A percentile compares a stretch with the other conserved stretches of the same genome.
These are phyloP conservation scores for Phrynocephalus guinanensis DNA, from an alignment of 2,797 vertebrate species.

Conservation along the genomic window DNA sequence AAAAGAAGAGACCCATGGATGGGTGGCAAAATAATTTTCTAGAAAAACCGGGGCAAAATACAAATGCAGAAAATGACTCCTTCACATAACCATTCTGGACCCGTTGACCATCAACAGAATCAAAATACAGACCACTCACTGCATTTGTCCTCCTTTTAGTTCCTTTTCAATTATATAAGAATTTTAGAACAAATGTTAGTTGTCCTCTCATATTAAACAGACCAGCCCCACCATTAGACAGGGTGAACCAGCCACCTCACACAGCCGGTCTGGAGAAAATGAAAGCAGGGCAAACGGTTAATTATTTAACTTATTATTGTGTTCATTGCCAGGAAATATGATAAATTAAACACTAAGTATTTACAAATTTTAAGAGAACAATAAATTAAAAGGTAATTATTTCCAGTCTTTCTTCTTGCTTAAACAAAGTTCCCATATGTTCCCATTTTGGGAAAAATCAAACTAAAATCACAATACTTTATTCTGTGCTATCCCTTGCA, in stretches of 20 bases:
- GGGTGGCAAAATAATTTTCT: background rate
- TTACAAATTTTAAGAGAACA: conserved; percentile 12
- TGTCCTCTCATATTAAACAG: too few species aligned
- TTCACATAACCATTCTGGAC: background rate
- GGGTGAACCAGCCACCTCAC: too few species aligned
- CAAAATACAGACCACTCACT: background rate
- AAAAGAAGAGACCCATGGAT: background rate
- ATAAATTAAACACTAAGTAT: conserved; percentile 8
- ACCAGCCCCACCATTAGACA: too few species aligned
- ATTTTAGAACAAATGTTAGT: too few species aligned
- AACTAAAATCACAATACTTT: background rate
- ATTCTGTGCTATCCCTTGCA: background rate
- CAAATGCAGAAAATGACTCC: background rate
- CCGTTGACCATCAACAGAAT: background rate
- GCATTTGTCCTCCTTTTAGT: too few species aligned
- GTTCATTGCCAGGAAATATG: too few species aligned
- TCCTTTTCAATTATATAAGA: too few species aligned
- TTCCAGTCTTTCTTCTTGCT: background rate
- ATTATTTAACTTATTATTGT: too few species aligned
- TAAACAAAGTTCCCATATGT: background rate
- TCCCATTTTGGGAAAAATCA: background rate
- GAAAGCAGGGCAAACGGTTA: too few species aligned
- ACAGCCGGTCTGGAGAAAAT: too few species aligned
- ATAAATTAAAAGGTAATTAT: background rate
- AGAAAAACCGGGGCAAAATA: background rate